These are phyloP conservation scores for Cephalopterus ornatus DNA, from an alignment of 2,113 vertebrate genomes.

Conservation along the genomic window DNA sequence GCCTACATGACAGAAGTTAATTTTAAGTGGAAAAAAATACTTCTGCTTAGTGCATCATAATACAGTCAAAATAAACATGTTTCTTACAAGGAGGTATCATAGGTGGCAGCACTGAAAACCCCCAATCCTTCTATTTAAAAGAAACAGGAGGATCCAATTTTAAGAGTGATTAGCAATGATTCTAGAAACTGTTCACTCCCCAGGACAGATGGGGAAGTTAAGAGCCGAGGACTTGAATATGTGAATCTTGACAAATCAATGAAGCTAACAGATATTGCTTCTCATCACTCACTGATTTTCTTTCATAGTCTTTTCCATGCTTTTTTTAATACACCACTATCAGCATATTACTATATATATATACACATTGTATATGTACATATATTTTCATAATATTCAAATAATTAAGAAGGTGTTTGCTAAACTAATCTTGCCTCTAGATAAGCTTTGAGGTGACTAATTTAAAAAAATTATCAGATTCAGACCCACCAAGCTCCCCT, in stretches of 20 bases:
- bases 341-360: background rate
- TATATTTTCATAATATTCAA: background rate
- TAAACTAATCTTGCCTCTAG: background rate
- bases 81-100: background rate
- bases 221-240: background rate
- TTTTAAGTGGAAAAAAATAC: background rate
- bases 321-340: background rate
- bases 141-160: background rate
- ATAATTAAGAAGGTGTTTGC: background rate
- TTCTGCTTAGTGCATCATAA: background rate
- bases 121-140: background rate
- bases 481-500: background rate
- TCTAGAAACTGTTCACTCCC: background rate
- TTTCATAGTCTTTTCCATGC: background rate
- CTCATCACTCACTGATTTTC: background rate
- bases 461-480: background rate
- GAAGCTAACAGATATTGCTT: background rate
- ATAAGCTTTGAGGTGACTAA: background rate
- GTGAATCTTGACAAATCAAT: background rate
- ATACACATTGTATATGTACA: background rate
- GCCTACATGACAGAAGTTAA: conserved; percentile 70
- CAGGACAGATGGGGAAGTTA: background rate
- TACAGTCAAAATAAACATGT: background rate
- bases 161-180: background rate
- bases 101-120: background rate